These are phyloP conservation scores for Schrankia costaestrigalis DNA, from an alignment of 2,888 invertebrate genomes.

Conservation along the genomic window DNA sequence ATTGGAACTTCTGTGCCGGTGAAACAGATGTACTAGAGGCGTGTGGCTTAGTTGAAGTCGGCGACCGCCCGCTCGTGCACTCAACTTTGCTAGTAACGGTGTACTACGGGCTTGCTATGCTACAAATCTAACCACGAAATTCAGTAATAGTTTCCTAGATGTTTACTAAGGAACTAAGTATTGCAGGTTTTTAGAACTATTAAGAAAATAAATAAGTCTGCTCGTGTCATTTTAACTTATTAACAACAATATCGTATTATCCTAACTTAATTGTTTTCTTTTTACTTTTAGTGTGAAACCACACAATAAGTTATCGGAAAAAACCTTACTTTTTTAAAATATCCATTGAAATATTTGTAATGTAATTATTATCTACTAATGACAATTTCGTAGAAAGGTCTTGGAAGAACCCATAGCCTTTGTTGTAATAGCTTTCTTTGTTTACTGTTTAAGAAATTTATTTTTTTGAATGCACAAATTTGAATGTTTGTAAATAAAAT, in stretches of 20 bases:
- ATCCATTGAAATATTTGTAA: no score
- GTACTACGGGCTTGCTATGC: constrained; percentile 52
- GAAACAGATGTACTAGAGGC: constrained; percentile 31
- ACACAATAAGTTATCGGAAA: not conserved
- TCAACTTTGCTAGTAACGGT: constrained; percentile 74
- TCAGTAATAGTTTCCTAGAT: constrained; percentile 20
- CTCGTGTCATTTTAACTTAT: no score
- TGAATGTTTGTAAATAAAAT: constrained; percentile 14
- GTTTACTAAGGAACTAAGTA: no score
- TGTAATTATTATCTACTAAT: constrained; percentile 40
- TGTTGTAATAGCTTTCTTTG: constrained; percentile 5
- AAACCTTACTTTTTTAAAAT: no score
- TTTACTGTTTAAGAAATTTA: constrained; percentile 2
- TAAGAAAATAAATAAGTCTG: no score
- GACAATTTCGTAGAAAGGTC: constrained; percentile 33
- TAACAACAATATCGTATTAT: no score
- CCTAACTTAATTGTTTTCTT: no score
- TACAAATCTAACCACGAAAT: constrained; percentile 41
- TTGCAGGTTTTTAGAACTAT: no score
- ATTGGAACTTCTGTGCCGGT: constrained; percentile 10
- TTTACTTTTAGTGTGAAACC: not conserved
- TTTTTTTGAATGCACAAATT: constrained; percentile 13
- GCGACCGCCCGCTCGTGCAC: constrained; percentile 74
- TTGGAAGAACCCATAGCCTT: constrained; percentile 11
- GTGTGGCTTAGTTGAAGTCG: constrained; percentile 58